Evolutionary conservation across 2,888 invertebrate species (phyloP).

Genomic region (Lithophane socia): DNA sequence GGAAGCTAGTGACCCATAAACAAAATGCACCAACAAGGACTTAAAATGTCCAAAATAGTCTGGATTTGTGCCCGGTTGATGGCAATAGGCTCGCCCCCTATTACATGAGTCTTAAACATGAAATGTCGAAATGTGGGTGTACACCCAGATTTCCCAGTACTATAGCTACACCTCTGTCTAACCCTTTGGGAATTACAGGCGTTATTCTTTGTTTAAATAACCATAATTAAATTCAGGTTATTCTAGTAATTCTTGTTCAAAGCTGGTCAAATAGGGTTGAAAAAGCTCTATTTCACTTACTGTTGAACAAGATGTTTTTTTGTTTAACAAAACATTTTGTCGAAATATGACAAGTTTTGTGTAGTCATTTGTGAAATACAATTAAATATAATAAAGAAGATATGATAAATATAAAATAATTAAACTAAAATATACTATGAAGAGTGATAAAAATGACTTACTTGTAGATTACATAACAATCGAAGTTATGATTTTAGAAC

Average conservation of each 20-base stretch:
- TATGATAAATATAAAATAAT: background rate
- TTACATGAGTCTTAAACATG: no score
- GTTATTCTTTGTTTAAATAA: background rate
- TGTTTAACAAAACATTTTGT: background rate
- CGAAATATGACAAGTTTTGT: background rate
- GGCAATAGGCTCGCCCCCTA: no score
- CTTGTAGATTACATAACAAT: conserved; percentile 36
- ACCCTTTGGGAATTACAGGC: background rate
- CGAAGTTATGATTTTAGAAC: conserved; percentile 19
- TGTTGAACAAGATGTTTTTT: background rate
- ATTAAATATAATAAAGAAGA: background rate
- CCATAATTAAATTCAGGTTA: background rate
- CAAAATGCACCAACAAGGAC: no score
- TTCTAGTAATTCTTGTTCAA: background rate
- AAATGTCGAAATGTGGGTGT: no score
- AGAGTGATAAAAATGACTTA: conserved; percentile 42
- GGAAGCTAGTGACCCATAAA: no score
- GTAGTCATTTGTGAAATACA: background rate
- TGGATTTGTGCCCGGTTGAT: no score
- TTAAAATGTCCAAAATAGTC: no score
- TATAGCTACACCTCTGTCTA: background rate
- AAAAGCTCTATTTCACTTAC: conserved; percentile 12
- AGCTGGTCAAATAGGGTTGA: conserved; percentile 1
- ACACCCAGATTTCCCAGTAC: no score
- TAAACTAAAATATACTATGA: conserved; percentile 18